A percentile compares a stretch with the other conserved stretches of the same genome.
phyloP scores from a whole-genome alignment of 1,140 invertebrate species.

The Sarcophaga peregrina region DNA sequence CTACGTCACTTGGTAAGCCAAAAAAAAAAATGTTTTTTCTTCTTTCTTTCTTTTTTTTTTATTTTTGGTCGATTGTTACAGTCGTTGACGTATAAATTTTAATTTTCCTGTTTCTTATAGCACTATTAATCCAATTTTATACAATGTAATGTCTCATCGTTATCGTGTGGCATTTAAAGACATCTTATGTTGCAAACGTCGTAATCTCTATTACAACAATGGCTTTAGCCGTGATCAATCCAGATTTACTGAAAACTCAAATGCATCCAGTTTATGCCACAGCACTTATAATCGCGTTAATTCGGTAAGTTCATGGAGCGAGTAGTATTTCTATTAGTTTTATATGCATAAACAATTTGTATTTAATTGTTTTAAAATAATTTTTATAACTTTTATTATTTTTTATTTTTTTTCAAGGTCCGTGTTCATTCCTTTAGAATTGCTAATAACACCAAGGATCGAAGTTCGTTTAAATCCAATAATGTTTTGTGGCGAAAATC shows the following conservation, averaged over 20 bases:
- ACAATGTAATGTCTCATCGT: slow-evolving; percentile 88
- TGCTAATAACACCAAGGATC: slow-evolving; percentile 37
- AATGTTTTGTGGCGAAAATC: slow-evolving; percentile 38
- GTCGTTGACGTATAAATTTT: background rate
- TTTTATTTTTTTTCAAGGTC: slow-evolving; percentile 18
- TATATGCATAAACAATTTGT: no score
- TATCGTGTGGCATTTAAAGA: slow-evolving; percentile 85
- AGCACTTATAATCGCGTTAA: slow-evolving; percentile 53
- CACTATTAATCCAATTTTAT: slow-evolving; percentile 91
- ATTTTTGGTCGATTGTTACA: background rate
- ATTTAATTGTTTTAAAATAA: background rate
- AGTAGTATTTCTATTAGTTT: no score
- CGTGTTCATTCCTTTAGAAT: slow-evolving; percentile 40
- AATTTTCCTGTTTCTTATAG: slow-evolving; percentile 51
- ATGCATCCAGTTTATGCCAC: slow-evolving; percentile 47
- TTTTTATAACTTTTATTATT: background rate
- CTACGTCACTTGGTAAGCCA: slow-evolving; percentile 78
- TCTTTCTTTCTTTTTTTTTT: background rate
- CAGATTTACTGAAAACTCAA: slow-evolving; percentile 70
- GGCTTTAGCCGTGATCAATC: slow-evolving; percentile 69
- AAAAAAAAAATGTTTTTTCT: background rate
- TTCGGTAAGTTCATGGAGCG: slow-evolving; percentile 49
- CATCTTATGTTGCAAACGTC: slow-evolving; percentile 72
- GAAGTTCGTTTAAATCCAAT: slow-evolving; percentile 44
- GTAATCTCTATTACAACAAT: slow-evolving; percentile 63